Evolutionary conservation across 2,113 vertebrate genomes (phyloP), one percentile per base, ranked within the genome.

Genomic region (Corythoichthys haematopterus): DNA sequence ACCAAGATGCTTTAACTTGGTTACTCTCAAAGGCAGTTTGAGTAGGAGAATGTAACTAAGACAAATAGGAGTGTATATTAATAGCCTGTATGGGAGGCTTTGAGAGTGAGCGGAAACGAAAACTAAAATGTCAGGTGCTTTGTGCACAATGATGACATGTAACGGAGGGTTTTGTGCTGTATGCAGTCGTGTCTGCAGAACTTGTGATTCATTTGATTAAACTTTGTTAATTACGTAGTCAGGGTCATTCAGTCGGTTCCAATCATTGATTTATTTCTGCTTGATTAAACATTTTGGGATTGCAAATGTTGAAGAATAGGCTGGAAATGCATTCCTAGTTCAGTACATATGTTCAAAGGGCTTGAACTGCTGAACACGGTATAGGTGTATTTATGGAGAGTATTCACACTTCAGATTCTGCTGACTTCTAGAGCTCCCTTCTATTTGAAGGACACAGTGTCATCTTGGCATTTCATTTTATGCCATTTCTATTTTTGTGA

Each of bases 11-110:
- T 79, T 72, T 71, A 69, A 46, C 58, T 61, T 4, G 2, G 1
- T 13, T 40, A 8, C 62, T 65, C 40, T 71, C 65, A 62, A 68
- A 55, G 47, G 60, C 70, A 75, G 64, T 55, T 38, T 48, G 74
- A 83, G 80, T 81, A 72, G 76, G 80, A 87, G 79, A 87, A 84
- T 84, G 80, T 77, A 82, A 66, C 75, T 55, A 67, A 77, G 79
- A 79, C 74, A 76, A 84, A 78, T 72, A 83, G 57, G 64, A 75
- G 69, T 81, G 66, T 80, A 74, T 87, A 85, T 87, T 87, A 85
- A 85, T 84, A 89, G 80, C 58, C 56, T 67, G 56, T 33, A 73
- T 59, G 75, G 77, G 57, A 79, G 72, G 64, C 66, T 13, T 55
- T 53, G 61, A 74, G 68, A 52, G 69, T 1, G 76, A 74, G 48